Conservation (phyloP, 2,797 vertebrate species). For the Periparus ater region DNA sequence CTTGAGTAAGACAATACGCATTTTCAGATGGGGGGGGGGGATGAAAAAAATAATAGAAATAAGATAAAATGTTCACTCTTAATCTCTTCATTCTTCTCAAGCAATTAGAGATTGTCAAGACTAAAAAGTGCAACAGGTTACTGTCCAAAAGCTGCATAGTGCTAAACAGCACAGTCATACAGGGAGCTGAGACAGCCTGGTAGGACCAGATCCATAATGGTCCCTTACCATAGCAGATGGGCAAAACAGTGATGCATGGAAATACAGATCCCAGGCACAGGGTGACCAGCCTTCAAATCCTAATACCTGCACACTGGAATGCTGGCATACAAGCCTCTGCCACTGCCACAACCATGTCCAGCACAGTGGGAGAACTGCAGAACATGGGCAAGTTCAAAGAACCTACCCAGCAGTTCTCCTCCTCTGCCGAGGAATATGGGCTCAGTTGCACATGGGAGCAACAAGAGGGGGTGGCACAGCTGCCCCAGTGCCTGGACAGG, state of each 20-base stretch:
- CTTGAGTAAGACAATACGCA: background rate
- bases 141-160: background rate
- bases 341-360: fast-evolving
- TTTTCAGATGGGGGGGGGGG: background rate
- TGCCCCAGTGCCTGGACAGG: background rate
- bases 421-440: background rate
- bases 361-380: background rate
- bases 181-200: background rate
- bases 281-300: background rate
- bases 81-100: background rate
- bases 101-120: background rate
- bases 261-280: background rate
- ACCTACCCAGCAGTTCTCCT: background rate
- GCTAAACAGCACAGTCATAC: background rate
- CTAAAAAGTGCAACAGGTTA: background rate
- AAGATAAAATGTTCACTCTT: background rate
- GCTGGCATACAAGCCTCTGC: fast-evolving
- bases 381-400: background rate
- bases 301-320: background rate
- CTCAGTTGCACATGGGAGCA: background rate
- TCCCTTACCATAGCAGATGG: background rate
- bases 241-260: fast-evolving
- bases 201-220: fast-evolving
- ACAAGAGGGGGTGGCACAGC: background rate
- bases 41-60: fast-evolving